Percentiles rank a stretch among this genome's conserved stretches.
phyloP scores from a whole-genome alignment of 2,113 vertebrate species.

The Oceanites oceanicus region DNA sequence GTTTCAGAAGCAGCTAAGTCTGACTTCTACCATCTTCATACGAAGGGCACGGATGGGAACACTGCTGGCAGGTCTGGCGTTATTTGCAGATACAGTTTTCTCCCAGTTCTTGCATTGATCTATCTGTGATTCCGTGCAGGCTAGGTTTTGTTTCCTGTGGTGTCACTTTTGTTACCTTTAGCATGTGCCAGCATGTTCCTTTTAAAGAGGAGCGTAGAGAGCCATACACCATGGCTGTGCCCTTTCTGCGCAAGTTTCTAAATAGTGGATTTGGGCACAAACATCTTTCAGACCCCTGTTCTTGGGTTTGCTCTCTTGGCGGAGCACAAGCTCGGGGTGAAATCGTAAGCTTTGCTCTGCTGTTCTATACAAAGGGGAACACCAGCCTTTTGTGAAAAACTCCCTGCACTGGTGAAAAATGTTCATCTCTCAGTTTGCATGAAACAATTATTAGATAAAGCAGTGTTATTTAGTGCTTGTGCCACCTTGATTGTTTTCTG shows the following conservation, averaged over 20 bases:
- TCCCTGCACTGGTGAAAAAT: neutral
- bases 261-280: neutral
- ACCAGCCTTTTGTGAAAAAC: neutral
- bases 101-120: neutral
- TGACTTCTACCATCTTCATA: neutral
- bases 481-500: neutral
- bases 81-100: neutral
- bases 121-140: neutral
- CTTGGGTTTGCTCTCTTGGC: neutral
- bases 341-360: neutral
- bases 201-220: neutral
- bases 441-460: neutral
- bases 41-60: neutral
- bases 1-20: neutral
- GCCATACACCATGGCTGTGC: neutral
- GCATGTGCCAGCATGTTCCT: neutral
- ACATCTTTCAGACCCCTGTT: neutral
- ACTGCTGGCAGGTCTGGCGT: neutral
- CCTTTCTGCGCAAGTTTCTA: neutral
- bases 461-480: no score
- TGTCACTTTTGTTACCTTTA: neutral
- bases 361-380: fast-evolving
- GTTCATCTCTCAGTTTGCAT: neutral
- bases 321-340: neutral
- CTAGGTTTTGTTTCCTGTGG: neutral